Evolutionary conservation across 1,140 invertebrate genomes (phyloP).

Genomic region (Leguminivora glycinivorella): DNA sequence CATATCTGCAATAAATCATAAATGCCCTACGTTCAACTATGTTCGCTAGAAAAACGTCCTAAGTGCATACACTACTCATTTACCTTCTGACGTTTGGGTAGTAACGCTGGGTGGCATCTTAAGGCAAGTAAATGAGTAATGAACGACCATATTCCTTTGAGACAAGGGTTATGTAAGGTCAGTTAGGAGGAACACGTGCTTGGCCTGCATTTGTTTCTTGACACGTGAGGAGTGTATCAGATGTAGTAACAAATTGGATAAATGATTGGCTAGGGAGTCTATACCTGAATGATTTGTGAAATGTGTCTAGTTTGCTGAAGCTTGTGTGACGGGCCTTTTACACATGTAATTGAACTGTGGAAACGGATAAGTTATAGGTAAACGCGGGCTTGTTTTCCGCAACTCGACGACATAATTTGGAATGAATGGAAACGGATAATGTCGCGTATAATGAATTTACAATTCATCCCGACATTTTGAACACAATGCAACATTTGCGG

Average conservation of each 20-base stretch:
- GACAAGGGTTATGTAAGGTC: neutral
- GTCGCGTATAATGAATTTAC: too few relatives aligned
- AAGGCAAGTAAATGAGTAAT: neutral
- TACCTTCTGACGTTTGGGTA: neutral
- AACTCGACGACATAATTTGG: too few relatives aligned
- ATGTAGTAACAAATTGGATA: slow-evolving; percentile 2
- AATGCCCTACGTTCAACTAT: neutral
- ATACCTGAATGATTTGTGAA: neutral
- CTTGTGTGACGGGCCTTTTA: too few relatives aligned
- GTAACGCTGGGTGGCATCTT: neutral
- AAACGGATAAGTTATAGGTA: too few relatives aligned
- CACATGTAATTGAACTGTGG: too few relatives aligned
- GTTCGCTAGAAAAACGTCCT: neutral
- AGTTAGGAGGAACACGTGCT: neutral
- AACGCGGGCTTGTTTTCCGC: too few relatives aligned
- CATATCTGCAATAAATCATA: neutral
- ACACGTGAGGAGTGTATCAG: neutral
- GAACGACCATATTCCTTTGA: neutral
- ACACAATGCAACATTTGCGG: too few relatives aligned
- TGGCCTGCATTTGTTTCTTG: neutral
- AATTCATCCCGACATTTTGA: too few relatives aligned
- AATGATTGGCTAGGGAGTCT: neutral
- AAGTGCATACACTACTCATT: neutral
- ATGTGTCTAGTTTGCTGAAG: neutral
- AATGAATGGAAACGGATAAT: too few relatives aligned